Percentiles rank a stretch among this genome's conserved stretches.
Conservation (phyloP, 2,888 invertebrate species). For the Catocala sponsa region DNA sequence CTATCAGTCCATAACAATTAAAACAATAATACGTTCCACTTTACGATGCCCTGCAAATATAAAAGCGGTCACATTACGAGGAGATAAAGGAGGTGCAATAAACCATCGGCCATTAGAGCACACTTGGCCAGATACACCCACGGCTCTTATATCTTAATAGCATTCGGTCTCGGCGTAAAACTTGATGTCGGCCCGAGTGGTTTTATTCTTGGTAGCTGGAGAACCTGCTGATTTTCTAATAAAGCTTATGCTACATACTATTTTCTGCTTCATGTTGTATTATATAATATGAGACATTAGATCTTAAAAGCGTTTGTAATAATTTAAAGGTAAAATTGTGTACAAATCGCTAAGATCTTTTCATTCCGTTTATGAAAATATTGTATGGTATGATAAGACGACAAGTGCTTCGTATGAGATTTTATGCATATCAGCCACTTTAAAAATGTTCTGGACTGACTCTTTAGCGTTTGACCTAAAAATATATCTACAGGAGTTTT, state of each 20-base stretch:
- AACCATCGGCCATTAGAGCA: conserved; percentile 40
- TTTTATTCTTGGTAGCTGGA: conserved; percentile 16
- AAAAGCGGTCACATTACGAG: conserved; percentile 37
- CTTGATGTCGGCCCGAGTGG: background rate
- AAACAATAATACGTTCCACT: conserved; percentile 32
- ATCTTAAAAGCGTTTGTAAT: too few species aligned
- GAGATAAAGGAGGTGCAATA: conserved; percentile 43
- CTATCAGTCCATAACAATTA: conserved; percentile 26
- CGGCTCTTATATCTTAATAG: conserved; percentile 29
- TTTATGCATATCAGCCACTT: too few species aligned
- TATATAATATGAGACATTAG: too few species aligned
- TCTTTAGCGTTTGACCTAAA: too few species aligned
- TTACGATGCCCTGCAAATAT: conserved; percentile 36
- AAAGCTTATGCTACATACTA: background rate
- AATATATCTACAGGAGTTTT: too few species aligned
- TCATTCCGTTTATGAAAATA: too few species aligned
- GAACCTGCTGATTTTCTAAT: background rate
- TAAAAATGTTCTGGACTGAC: too few species aligned
- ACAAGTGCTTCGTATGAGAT: too few species aligned
- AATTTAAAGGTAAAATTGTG: too few species aligned
- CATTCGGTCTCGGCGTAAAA: conserved; percentile 30
- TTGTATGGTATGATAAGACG: too few species aligned
- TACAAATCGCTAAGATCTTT: too few species aligned
- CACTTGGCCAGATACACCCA: conserved; percentile 26
- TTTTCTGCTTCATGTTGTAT: too few species aligned